Evolutionary conservation across 2,797 vertebrate genomes (phyloP), one percentile per base, ranked within the genome.

Genomic region (Sphenodon punctatus): DNA sequence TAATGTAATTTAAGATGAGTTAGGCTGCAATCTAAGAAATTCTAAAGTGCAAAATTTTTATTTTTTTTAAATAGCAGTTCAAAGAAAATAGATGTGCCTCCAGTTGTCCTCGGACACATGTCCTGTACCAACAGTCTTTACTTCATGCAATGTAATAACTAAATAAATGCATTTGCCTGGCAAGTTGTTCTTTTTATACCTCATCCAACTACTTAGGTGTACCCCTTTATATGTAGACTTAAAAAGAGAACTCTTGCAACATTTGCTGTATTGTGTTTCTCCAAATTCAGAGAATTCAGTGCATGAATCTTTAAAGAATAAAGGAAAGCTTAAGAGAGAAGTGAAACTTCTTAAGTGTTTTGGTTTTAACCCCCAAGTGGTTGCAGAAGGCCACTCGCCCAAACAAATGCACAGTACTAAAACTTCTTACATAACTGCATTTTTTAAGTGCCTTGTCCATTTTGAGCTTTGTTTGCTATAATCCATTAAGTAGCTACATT

Each of bases 141-240:
- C n/a, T 2, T 3, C 1, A 0, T 30, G 60, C 23, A 65, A 16
- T 10, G 8, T 59, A 75, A 39, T 68, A 78, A 41, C 59, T 80
- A 67, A 71, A 67, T 58, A 5, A n/a, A n/a, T n/a, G 39, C 5
- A 19, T 63, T 74, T 88, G 51, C 42, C 38, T 6, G 58, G 10
- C 51, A 68, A 68, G 12, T 3, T 23, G 19, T 38, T 64, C 63
- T 38, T 34, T 82, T 82, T 58, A 14, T 19, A 58, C 7, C 32
- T 22, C 51, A 84, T 91, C 71, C 23, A 41, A 63, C 75, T 78
- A 34, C 60, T 86, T 34, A 75, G 69, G 5, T 4, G 63, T 75
- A 12, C 61, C 3, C 7, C 13, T 13, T 10, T 58, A 22, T 36
- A 58, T 58, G 55, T 58, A 20, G n/a, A 30, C 25, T 67, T 39